phyloP scores from a whole-genome alignment of 2,113 vertebrate species.

The Chionodraco myersi region DNA sequence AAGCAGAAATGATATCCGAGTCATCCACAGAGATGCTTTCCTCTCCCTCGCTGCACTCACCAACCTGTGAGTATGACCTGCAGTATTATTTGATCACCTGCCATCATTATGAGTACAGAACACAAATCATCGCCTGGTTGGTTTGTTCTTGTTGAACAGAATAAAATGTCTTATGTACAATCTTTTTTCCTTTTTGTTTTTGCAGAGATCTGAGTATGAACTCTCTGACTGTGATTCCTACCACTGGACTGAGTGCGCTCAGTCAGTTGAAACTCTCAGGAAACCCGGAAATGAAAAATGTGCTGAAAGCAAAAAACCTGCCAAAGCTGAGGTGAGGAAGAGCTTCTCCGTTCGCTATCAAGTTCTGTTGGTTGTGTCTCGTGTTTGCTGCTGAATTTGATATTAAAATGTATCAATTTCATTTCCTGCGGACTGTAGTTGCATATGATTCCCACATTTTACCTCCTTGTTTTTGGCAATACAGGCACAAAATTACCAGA shows the following conservation, averaged over 20 bases:
- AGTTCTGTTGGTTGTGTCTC: neutral
- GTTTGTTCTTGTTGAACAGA: neutral
- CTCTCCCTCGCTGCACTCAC: constrained; percentile 86
- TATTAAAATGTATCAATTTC: too few relatives aligned
- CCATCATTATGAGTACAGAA: neutral
- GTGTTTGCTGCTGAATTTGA: too few relatives aligned
- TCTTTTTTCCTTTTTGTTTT: neutral
- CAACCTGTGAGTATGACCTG: constrained; percentile 92
- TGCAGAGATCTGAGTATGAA: constrained; percentile 93
- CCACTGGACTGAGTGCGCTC: constrained; percentile 87
- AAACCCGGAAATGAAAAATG: constrained; percentile 90
- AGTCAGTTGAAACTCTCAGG: constrained; percentile 95
- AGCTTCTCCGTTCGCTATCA: neutral
- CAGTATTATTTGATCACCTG: too few relatives aligned
- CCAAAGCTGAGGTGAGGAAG: constrained; percentile 90
- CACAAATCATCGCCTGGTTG: neutral
- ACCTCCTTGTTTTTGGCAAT: too few relatives aligned
- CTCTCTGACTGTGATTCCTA: constrained; percentile 87
- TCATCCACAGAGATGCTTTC: constrained; percentile 91
- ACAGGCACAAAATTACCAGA: too few relatives aligned
- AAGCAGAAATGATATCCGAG: constrained; percentile 91
- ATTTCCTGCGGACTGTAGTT: too few relatives aligned
- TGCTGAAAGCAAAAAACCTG: constrained; percentile 88
- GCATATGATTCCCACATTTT: too few relatives aligned
- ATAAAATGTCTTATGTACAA: neutral